Percentiles rank a stretch among this genome's conserved stretches.
Conservation (phyloP, 1,140 invertebrate genomes). For the Drosophila subobscura region DNA sequence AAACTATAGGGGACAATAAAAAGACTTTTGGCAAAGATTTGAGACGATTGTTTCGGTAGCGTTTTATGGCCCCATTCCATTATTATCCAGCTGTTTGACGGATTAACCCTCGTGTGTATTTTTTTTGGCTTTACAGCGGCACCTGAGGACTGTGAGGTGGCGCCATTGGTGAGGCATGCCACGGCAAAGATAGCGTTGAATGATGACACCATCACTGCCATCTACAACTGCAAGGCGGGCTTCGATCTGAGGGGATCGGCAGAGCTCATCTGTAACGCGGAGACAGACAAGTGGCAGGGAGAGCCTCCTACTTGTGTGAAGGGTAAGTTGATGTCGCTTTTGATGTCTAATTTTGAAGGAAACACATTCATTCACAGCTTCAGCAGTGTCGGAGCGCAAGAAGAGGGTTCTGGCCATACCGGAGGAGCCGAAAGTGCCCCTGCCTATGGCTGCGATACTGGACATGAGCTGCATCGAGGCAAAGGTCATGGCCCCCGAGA, state of each 20-base stretch:
- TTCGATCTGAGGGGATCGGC: slow-evolving; percentile 51
- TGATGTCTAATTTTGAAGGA: too few species aligned
- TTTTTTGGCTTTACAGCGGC: slow-evolving; percentile 17
- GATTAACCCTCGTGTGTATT: slow-evolving; percentile 14
- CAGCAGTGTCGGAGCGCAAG: slow-evolving; percentile 32
- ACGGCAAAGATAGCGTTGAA: slow-evolving; percentile 33
- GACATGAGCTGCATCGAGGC: slow-evolving; percentile 73
- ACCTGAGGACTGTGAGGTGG: slow-evolving; percentile 54
- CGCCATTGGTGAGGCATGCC: slow-evolving; percentile 56
- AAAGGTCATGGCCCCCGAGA: slow-evolving; percentile 66
- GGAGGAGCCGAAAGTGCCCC: slow-evolving; percentile 59
- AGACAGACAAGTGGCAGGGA: slow-evolving; percentile 71
- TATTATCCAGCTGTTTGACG: slow-evolving; percentile 21
- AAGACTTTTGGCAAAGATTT: slow-evolving; percentile 53
- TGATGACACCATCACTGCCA: slow-evolving; percentile 49
- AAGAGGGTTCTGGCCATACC: slow-evolving; percentile 54
- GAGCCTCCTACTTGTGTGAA: slow-evolving; percentile 64
- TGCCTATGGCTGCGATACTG: slow-evolving; percentile 42
- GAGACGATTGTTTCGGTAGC: slow-evolving; percentile 29
- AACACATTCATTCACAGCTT: background rate
- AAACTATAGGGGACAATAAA: slow-evolving; percentile 36
- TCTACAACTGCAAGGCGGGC: slow-evolving; percentile 63
- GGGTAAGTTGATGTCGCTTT: slow-evolving; percentile 15
- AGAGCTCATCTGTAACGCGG: slow-evolving; percentile 54
- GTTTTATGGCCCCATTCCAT: slow-evolving; percentile 32